phyloP scores from a whole-genome alignment of 1,140 invertebrate species.

The Geopemphigus sp. region DNA sequence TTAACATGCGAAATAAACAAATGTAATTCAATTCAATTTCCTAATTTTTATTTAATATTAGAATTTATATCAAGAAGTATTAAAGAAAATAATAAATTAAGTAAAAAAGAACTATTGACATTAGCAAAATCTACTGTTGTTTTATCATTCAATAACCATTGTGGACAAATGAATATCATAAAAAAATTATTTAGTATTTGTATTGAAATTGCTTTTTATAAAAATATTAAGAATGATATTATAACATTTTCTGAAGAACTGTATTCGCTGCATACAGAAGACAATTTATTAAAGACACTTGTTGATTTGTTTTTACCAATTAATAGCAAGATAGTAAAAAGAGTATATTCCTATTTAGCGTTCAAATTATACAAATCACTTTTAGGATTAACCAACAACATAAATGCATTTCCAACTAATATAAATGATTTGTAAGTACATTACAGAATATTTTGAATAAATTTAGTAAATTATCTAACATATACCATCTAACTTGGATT shows the following conservation, averaged over 20 bases:
- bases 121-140: not conserved
- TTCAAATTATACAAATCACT: slow-evolving; percentile 8
- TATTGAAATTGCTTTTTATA: not conserved
- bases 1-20: not conserved
- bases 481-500: no score
- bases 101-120: not conserved
- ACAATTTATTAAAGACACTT: not conserved
- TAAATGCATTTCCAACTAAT: not conserved
- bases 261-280: not conserved
- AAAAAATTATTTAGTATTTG: slow-evolving; percentile 16
- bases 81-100: not conserved
- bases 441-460: no score
- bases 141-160: not conserved
- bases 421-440: slow-evolving; percentile 16
- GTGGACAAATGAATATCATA: not conserved
- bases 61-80: not conserved
- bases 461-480: no score
- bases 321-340: not conserved
- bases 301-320: slow-evolving; percentile 27
- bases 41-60: slow-evolving; percentile 30
- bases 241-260: not conserved
- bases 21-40: not conserved
- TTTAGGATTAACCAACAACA: slow-evolving; percentile 1
- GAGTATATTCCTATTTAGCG: not conserved
- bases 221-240: not conserved